Conservation (phyloP, 2,113 vertebrate genomes). For the Tonatia bakeri region DNA sequence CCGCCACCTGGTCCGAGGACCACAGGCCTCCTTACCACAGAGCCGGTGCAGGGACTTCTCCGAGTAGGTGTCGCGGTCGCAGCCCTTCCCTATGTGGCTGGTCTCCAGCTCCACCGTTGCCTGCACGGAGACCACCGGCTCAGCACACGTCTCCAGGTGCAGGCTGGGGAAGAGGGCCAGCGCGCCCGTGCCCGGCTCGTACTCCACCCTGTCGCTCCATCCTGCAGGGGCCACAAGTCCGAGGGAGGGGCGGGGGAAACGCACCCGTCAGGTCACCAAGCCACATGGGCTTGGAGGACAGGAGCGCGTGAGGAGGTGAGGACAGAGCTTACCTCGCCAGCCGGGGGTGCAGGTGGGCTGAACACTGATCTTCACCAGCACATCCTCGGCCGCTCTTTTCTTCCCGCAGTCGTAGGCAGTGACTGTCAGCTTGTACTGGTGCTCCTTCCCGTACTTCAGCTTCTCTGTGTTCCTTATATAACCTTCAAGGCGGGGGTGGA, state of each 20-base stretch:
- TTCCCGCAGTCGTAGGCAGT: slow-evolving; percentile 98
- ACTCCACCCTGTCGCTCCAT: slow-evolving; percentile 94
- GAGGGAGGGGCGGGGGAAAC: neutral
- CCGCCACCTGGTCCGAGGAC: rapidly evolving
- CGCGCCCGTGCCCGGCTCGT: slow-evolving; percentile 94
- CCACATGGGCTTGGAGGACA: rapidly evolving
- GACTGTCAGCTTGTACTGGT: slow-evolving; percentile 94
- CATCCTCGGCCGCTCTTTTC: slow-evolving; percentile 93
- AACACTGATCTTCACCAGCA: slow-evolving; percentile 94
- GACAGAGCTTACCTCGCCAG: slow-evolving; percentile 90
- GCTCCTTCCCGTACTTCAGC: slow-evolving; percentile 92
- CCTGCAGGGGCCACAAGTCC: slow-evolving; percentile 75
- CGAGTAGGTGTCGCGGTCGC: slow-evolving; percentile 97
- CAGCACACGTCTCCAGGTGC: slow-evolving; percentile 94
- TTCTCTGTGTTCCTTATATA: slow-evolving; percentile 97
- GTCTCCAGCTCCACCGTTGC: slow-evolving; percentile 93
- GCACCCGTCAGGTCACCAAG: rapidly evolving
- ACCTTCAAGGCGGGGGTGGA: slow-evolving; percentile 78
- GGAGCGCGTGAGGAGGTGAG: neutral
- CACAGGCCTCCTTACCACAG: slow-evolving; percentile 85
- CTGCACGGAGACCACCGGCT: slow-evolving; percentile 89
- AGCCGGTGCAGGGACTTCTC: slow-evolving; percentile 97
- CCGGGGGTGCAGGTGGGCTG: slow-evolving; percentile 95
- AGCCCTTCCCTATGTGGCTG: slow-evolving; percentile 97
- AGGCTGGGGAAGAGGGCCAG: slow-evolving; percentile 92